Evolutionary conservation across 2,888 invertebrate genomes (phyloP), one percentile per base, ranked within the genome.

Genomic region (Temnothorax ravouxi): DNA sequence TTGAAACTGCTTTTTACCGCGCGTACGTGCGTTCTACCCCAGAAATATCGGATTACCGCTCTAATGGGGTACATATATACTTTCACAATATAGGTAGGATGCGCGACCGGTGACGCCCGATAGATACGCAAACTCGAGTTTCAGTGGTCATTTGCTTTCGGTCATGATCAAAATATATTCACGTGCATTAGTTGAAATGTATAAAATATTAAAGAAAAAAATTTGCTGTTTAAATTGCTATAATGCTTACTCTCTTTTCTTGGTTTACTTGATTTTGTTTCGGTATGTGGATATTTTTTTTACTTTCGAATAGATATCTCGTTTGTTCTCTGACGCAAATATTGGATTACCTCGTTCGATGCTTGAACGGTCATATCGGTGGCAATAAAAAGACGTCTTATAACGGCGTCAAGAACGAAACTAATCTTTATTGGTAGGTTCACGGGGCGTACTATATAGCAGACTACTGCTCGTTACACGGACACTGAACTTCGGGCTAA

Each of bases 401-500:
- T 85, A 86, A 85, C 75, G 79, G 61, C 64, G 77, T 72, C 54
- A 81, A 64, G 75, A 64, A 62, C 66, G 62, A 88, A 85, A 84
- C 67, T 75, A 84, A 85, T 80, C 81, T 86, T 84, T 86, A 87
- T 87, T 84, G 85, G 87, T 74, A 67, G 34, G 76, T 83, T 83
- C 83, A 59, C 44, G 64, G 86, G 75, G 84, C 77, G 80, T 87
- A 84, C 72, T 9, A 25, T 25, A 25, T 25, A 67, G 66, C 61
- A 25, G 67, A 74, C 83, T 84, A 59, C 67, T 15, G 84, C 87
- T 87, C 84, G 85, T 88, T 88, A 86, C 75, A 84, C 85, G 87
- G 85, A 44, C 87, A 85, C 64, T 88, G 87, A 88, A 86, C 87
- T 88, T 86, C 82, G 85, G 71, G 69, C 66, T 82, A 79, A 82